phyloP scores from a whole-genome alignment of 2,888 invertebrate species.

The Apamea monoglypha region DNA sequence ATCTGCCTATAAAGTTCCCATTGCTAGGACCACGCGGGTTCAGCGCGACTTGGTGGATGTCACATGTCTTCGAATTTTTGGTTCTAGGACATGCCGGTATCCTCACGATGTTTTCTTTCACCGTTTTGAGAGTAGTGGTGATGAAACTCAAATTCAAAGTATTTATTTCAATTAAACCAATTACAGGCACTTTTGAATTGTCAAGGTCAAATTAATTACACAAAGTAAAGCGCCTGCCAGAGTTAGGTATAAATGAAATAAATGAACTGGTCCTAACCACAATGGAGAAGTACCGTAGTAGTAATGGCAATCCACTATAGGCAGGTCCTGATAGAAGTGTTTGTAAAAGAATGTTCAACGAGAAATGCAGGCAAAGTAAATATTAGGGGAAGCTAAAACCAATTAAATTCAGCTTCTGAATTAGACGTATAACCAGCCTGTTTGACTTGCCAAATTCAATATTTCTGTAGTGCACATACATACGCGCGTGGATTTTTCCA shows the following conservation, averaged over 20 bases:
- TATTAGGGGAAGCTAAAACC: background rate
- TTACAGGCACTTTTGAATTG: no score
- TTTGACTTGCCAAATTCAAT: constrained; percentile 21
- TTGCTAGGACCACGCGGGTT: background rate
- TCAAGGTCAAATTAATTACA: background rate
- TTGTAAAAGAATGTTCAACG: background rate
- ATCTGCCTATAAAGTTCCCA: background rate
- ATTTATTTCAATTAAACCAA: no score
- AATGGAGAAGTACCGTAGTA: background rate
- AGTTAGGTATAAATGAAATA: background rate
- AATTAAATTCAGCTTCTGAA: background rate
- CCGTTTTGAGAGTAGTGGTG: background rate
- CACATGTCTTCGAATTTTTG: no score
- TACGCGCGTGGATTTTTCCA: constrained; percentile 29
- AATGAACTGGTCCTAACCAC: background rate
- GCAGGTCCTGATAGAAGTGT: no score
- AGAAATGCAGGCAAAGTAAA: background rate
- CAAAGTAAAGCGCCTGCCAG: background rate
- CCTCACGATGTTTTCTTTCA: background rate
- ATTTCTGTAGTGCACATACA: constrained; percentile 3
- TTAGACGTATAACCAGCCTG: background rate
- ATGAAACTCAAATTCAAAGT: no score
- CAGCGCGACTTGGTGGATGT: background rate
- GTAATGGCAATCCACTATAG: background rate
- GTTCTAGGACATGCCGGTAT: background rate